Evolutionary conservation across 2,797 vertebrate genomes (phyloP).

Genomic region (Myiothlypis coronata): DNA sequence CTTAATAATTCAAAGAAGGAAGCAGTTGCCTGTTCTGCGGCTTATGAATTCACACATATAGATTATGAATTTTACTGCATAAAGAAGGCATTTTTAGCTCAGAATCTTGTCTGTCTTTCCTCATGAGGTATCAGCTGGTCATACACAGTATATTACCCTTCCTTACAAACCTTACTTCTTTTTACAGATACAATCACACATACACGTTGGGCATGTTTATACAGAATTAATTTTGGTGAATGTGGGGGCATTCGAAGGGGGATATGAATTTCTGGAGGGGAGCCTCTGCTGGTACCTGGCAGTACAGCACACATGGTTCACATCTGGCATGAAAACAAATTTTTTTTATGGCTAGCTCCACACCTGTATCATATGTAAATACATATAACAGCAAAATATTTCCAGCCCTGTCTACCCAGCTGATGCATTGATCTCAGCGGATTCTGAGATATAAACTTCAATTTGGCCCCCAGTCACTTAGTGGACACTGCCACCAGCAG

Average conservation of each 20-base stretch:
- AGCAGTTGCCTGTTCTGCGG: background rate
- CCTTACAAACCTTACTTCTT: background rate
- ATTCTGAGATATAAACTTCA: conserved; percentile 79
- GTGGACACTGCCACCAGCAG: conserved; percentile 82
- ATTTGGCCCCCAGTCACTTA: conserved; percentile 77
- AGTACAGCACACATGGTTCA: background rate
- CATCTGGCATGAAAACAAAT: rapidly evolving
- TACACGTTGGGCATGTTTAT: background rate
- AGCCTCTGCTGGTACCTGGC: background rate
- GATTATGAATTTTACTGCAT: background rate
- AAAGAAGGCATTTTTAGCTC: background rate
- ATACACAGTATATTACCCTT: background rate
- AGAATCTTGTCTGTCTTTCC: background rate
- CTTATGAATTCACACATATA: background rate
- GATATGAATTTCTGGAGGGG: background rate
- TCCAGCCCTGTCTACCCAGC: conserved; percentile 10
- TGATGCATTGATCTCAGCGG: conserved; percentile 64
- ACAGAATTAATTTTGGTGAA: background rate
- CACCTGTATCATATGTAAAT: conserved; percentile 27
- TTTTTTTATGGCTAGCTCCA: background rate
- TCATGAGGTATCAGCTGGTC: background rate
- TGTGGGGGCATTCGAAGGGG: background rate
- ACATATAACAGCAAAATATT: background rate
- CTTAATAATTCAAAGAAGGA: background rate
- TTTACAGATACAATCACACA: background rate